Percentiles rank a stretch among this genome's conserved stretches.
These are phyloP conservation scores for Calliphora vomitoria DNA, from an alignment of 2,888 invertebrate genomes.

Conservation along the genomic window DNA sequence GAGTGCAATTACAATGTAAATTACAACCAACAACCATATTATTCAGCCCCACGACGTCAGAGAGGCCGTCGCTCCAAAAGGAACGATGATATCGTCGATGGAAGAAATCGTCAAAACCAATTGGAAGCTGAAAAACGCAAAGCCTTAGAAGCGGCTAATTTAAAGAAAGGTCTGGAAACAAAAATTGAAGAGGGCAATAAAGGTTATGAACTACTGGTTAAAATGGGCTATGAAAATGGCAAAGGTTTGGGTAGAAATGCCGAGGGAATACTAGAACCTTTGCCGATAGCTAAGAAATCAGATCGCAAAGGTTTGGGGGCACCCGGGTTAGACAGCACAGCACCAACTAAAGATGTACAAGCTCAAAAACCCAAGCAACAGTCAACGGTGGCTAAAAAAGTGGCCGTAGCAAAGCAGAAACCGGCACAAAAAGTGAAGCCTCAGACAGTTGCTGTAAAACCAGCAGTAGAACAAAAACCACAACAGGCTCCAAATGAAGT, in stretches of 20 bases:
- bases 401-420: background rate
- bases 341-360: background rate
- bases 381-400: background rate
- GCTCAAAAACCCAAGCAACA: background rate
- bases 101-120: background rate
- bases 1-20: background rate
- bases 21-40: background rate
- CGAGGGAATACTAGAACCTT: slow-evolving; percentile 58
- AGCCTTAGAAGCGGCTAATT: slow-evolving; percentile 25
- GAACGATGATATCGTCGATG: background rate
- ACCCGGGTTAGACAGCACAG: background rate
- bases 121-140: background rate
- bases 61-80: background rate
- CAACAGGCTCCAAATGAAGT: background rate
- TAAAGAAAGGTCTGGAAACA: slow-evolving; percentile 30
- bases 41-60: background rate
- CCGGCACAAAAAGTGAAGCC: background rate
- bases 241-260: slow-evolving; percentile 65
- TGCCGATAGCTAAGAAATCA: slow-evolving; percentile 27
- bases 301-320: slow-evolving; percentile 70
- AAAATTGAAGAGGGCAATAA: slow-evolving; percentile 59
- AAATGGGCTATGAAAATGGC: slow-evolving; percentile 73
- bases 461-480: background rate
- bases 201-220: slow-evolving; percentile 63
- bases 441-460: background rate